These are phyloP conservation scores for Iselma pallidipennis DNA, from an alignment of 2,888 invertebrate species.

Conservation along the genomic window DNA sequence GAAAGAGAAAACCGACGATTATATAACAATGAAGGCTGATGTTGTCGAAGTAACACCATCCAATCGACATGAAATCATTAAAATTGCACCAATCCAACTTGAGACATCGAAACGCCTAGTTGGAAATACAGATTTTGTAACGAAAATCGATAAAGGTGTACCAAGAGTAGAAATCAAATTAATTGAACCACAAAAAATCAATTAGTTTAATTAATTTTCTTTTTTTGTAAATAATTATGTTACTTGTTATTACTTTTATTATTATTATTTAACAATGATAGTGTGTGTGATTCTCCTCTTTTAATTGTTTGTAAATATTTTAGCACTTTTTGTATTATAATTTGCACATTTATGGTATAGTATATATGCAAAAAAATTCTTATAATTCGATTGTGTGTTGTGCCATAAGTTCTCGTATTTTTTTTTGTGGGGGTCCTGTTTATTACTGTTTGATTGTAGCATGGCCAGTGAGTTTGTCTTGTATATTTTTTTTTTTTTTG, in stretches of 20 bases:
- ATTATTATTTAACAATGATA: conserved; percentile 12
- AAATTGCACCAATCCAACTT: conserved; percentile 52
- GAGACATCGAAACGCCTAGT: conserved; percentile 41
- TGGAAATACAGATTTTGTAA: conserved; percentile 18
- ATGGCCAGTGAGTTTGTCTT: conserved; percentile 41
- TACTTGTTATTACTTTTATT: conserved; percentile 31
- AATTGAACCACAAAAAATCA: conserved; percentile 12
- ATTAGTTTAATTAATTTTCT: conserved; percentile 26
- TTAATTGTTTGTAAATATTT: conserved; percentile 37
- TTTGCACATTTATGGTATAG: conserved; percentile 21
- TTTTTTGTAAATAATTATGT: conserved; percentile 37
- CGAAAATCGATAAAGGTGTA: conserved; percentile 20
- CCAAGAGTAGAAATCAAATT: conserved; percentile 25
- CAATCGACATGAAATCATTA: conserved; percentile 44
- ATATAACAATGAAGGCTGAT: conserved; percentile 48
- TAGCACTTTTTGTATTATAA: conserved; percentile 38
- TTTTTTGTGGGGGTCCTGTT: conserved; percentile 24
- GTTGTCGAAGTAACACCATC: conserved; percentile 52
- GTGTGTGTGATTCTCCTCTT: conserved; percentile 29
- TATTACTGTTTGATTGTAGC: conserved; percentile 31
- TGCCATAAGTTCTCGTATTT: conserved; percentile 39
- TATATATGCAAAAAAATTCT: conserved; percentile 21
- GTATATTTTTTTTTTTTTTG: conserved; percentile 17
- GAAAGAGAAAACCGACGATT: conserved; percentile 37
- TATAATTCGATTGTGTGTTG: conserved; percentile 35